Percentiles rank a stretch among this genome's conserved stretches.
Conservation (phyloP, 2,113 vertebrate species). For the Corythoichthys haematopterus region DNA sequence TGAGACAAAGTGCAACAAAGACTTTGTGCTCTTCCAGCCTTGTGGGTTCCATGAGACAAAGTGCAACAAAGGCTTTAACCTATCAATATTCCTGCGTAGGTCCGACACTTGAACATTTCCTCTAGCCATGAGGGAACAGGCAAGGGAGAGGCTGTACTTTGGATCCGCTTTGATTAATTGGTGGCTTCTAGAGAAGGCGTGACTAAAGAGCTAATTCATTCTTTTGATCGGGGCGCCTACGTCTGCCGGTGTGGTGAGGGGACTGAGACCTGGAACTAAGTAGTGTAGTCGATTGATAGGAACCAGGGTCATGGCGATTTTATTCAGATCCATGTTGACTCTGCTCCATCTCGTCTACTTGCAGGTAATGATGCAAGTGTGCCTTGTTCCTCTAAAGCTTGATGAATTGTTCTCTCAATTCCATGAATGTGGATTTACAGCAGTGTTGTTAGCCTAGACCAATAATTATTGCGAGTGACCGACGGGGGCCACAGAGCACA, state of each 20-base stretch:
- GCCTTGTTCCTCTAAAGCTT: constrained; percentile 92
- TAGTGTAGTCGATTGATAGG: constrained; percentile 93
- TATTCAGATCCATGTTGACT: constrained; percentile 73
- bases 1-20: too few relatives aligned
- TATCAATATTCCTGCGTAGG: constrained; percentile 93
- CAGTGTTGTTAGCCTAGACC: constrained; percentile 91
- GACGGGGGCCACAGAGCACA: constrained; percentile 91
- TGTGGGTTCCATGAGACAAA: constrained; percentile 97
- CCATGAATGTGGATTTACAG: constrained; percentile 83
- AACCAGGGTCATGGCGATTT: constrained; percentile 67
- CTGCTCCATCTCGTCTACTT: constrained; percentile 86
- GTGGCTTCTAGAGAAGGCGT: constrained; percentile 92
- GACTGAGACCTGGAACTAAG: constrained; percentile 80
- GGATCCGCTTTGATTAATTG: constrained; percentile 89
- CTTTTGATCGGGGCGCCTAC: constrained; percentile 82
- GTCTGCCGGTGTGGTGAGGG: constrained; percentile 86
- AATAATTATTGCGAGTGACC: constrained; percentile 87
- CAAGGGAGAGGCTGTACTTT: constrained; percentile 84
- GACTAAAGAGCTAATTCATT: constrained; percentile 96
- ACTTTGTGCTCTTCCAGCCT: constrained; percentile 76
- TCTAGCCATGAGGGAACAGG: constrained; percentile 89
- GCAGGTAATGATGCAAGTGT: constrained; percentile 92
- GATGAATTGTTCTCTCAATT: constrained; percentile 83
- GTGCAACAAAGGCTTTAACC: constrained; percentile 84
- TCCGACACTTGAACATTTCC: constrained; percentile 93